Evolutionary conservation across 1,140 invertebrate species (phyloP), one percentile per base, ranked within the genome.

Genomic region (Adoxophyes honmai): DNA sequence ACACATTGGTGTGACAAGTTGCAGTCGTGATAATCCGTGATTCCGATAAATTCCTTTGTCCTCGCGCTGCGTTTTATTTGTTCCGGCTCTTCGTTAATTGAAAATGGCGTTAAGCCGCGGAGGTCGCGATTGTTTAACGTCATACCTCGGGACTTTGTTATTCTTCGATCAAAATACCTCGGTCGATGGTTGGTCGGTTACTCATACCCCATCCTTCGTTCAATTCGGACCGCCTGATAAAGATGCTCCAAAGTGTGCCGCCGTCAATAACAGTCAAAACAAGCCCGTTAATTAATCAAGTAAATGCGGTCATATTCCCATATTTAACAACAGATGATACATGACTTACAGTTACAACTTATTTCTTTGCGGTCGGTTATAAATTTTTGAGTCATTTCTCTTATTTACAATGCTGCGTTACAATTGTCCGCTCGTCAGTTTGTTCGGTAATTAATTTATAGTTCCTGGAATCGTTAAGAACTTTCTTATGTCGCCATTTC

Each of bases 401-500:
- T 35, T n/a, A 57, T 55, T 52, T 56, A 56, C 44, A 52, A 11
- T 8, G 13, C 18, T 56, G 16, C 44, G 39, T 56, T 56, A 52
- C 48, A 48, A 56, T 57, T 64, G 58, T 36, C 14, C 35, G 18
- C 16, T 15, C 36, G 14, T 34, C 39, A 36, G 28, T 14, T 36
- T 37, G 28, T 55, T 37, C 10, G 37, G 52, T 53, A 52, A 55
- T 69, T 60, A 52, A 69, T 57, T 38, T 52, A 52, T 37, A 35
- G 7, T 66, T 69, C 66, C 59, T 48, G 39, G 55, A 55, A 64
- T 55, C 53, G 34, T 33, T 34, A 14, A 37, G 21, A 56, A 73
- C 71, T 80, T 75, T 78, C 70, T 61, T 66, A 58, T 66, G 61
- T 68, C 55, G 53, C 59, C 64, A 51, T 64, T 71, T 68, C 71